phyloP scores from a whole-genome alignment of 64 coral and sea anemone species.

The Montipora foliosa region DNA sequence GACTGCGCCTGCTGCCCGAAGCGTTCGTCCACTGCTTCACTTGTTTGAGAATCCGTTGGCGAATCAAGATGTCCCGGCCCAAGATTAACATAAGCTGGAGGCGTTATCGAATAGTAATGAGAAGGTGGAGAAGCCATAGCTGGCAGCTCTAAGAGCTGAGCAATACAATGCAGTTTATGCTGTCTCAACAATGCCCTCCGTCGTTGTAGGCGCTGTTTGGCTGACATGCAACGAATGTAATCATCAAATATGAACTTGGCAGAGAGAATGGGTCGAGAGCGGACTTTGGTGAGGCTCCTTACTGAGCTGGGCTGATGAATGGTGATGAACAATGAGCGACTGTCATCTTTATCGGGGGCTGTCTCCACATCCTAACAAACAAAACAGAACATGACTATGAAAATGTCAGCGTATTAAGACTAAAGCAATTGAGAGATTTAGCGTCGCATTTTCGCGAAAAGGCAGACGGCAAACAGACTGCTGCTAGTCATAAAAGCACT shows the following conservation, averaged over 20 bases:
- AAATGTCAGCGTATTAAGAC: too few species aligned
- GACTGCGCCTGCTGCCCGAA: conserved; percentile 35
- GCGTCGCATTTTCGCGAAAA: too few species aligned
- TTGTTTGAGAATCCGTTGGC: conserved; percentile 41
- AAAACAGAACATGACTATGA: not conserved
- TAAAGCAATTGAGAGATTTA: too few species aligned
- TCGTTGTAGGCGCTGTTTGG: conserved; percentile 91
- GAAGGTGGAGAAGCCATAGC: conserved; percentile 90
- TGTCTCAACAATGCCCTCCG: conserved; percentile 89
- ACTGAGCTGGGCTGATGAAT: conserved; percentile 96
- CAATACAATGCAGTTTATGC: conserved; percentile 95
- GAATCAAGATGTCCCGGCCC: conserved; percentile 58
- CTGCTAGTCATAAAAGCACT: too few species aligned
- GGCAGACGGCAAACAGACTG: too few species aligned
- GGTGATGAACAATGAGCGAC: conserved; percentile 97
- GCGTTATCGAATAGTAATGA: conserved; percentile 92
- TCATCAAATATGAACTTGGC: conserved; percentile 99
- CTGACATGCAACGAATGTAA: conserved; percentile 99
- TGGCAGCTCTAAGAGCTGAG: conserved; percentile 94
- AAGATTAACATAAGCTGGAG: conserved; percentile 86
- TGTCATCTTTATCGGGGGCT: conserved; percentile 95
- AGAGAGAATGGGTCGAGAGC: conserved; percentile 86
- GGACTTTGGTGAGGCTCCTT: conserved; percentile 87
- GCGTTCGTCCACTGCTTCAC: conserved; percentile 31
- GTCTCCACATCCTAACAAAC: conserved; percentile 93